Evolutionary conservation across 2,888 invertebrate genomes (phyloP).

Genomic region (Argynnis bischoffii): DNA sequence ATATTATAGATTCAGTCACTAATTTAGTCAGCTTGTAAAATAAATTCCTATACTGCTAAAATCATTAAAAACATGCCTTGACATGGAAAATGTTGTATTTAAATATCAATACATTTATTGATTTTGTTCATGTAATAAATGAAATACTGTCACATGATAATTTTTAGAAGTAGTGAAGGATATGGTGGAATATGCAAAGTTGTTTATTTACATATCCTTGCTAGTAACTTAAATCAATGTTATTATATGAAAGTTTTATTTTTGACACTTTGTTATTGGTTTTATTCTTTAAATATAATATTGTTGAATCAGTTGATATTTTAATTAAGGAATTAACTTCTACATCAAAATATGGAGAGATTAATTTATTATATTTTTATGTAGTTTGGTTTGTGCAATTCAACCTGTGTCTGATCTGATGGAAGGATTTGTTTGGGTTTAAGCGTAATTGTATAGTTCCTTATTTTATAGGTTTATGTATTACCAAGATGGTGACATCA

Average conservation of each 20-base stretch:
- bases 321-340: constrained; percentile 63
- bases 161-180: constrained; percentile 14
- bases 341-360: constrained; percentile 71
- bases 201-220: constrained; percentile 32
- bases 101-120: too few species aligned
- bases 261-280: constrained; percentile 74
- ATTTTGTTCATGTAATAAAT: background rate
- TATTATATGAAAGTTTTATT: constrained; percentile 62
- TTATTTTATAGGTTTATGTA: constrained; percentile 73
- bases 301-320: constrained; percentile 79
- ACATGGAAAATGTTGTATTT: background rate
- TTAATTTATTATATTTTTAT: constrained; percentile 77
- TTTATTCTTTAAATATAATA: constrained; percentile 63
- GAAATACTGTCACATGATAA: constrained; percentile 7
- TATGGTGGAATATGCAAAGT: background rate
- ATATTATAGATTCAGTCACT: constrained; percentile 55
- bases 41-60: constrained; percentile 37
- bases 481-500: constrained; percentile 47
- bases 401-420: constrained; percentile 79
- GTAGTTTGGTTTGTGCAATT: constrained; percentile 76
- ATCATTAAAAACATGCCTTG: background rate
- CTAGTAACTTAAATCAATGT: constrained; percentile 52
- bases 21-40: constrained; percentile 49
- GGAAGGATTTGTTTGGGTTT: constrained; percentile 72
- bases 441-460: constrained; percentile 79